Conservation (phyloP, 1,140 invertebrate genomes). For the Metaphire vulgaris region DNA sequence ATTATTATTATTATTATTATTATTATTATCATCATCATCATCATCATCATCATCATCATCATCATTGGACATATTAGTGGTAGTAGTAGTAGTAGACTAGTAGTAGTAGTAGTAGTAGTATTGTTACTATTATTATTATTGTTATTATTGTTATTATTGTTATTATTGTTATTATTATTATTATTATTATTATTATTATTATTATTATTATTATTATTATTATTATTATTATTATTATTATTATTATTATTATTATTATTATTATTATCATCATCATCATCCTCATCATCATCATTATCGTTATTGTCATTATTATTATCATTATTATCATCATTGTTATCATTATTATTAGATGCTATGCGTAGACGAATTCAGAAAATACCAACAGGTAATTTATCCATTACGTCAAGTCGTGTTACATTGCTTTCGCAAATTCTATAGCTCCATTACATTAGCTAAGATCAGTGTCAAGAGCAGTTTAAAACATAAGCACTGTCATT, state of each 20-base stretch:
- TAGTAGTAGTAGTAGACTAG: constrained; percentile 13
- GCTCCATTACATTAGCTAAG: background rate
- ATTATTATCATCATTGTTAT: constrained; percentile 26
- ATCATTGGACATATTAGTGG: background rate
- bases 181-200: constrained; percentile 18
- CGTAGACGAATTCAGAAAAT: background rate
- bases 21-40: constrained; percentile 4
- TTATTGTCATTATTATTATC: constrained; percentile 20
- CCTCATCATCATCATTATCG: constrained; percentile 16
- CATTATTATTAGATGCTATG: constrained; percentile 18
- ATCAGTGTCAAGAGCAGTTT: background rate
- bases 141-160: constrained; percentile 23
- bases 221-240: constrained; percentile 26
- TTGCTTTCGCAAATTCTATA: background rate
- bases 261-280: constrained; percentile 22
- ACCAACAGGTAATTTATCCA: background rate
- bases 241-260: constrained; percentile 23
- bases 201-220: constrained; percentile 13
- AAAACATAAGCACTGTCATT: too few species aligned
- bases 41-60: background rate
- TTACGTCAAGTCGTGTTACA: background rate
- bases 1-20: constrained; percentile 9
- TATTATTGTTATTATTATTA: constrained; percentile 7
- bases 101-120: constrained; percentile 30
- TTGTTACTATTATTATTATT: constrained; percentile 24